phyloP scores from a whole-genome alignment of 2,113 vertebrate genomes.

The Isichthys henryi region DNA sequence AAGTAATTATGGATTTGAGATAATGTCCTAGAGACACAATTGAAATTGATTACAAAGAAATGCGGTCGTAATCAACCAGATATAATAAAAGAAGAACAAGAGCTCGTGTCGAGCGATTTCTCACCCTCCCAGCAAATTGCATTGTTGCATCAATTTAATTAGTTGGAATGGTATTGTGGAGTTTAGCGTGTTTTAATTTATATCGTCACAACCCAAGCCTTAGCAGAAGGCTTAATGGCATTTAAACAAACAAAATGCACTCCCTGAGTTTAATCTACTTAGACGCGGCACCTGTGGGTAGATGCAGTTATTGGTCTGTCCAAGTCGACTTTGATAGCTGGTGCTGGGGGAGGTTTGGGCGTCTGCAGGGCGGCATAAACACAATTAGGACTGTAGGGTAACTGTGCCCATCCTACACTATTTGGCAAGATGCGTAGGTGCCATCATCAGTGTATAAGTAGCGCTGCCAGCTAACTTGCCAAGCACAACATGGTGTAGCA shows the following conservation, averaged over 20 bases:
- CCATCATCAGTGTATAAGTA: not conserved
- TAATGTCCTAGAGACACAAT: conserved; percentile 22
- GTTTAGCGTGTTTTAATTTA: conserved; percentile 18
- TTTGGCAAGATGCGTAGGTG: not conserved
- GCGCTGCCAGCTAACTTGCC: not conserved
- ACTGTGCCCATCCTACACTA: not conserved
- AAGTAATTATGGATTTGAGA: conserved; percentile 26
- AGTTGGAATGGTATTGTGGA: conserved; percentile 17
- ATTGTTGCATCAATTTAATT: conserved; percentile 20
- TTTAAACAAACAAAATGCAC: not conserved
- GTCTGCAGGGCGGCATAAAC: not conserved
- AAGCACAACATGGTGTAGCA: not conserved
- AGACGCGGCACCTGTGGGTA: not conserved
- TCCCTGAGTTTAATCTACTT: not conserved
- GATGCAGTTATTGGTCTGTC: not conserved
- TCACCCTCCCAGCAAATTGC: conserved; percentile 16
- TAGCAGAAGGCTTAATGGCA: not conserved
- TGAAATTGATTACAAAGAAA: conserved; percentile 26
- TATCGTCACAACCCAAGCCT: not conserved
- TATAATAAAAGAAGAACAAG: conserved; percentile 21
- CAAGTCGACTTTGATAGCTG: not conserved
- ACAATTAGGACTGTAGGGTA: not conserved
- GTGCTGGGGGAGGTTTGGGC: not conserved
- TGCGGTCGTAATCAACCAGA: conserved; percentile 16
- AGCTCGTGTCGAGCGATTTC: not conserved